Evolutionary conservation across 1,140 invertebrate species (phyloP), one percentile per base, ranked within the genome.

Genomic region (Leptestheria dahalacensis): DNA sequence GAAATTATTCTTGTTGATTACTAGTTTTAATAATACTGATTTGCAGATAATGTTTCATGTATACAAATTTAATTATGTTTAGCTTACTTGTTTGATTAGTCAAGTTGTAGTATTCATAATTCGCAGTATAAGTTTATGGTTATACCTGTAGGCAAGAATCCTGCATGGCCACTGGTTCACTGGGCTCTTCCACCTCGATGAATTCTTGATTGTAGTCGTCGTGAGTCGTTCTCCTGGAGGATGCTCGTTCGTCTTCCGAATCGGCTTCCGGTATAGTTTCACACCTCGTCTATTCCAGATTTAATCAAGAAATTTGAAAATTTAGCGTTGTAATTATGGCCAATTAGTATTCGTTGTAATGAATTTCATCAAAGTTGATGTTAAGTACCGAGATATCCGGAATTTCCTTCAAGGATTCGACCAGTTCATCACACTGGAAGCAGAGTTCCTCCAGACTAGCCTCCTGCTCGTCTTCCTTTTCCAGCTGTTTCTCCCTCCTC

Each of bases 91-190:
- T n/a, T n/a, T n/a, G n/a, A n/a, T n/a, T n/a, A n/a, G n/a, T n/a
- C n/a, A n/a, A n/a, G n/a, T n/a, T n/a, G n/a, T n/a, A n/a, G n/a
- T n/a, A n/a, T n/a, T n/a, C n/a, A n/a, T n/a, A n/a, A n/a, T n/a
- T n/a, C n/a, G n/a, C n/a, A n/a, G n/a, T n/a, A n/a, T n/a, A n/a
- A n/a, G n/a, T n/a, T n/a, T n/a, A n/a, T n/a, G n/a, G n/a, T n/a
- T n/a, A n/a, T 64, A 74, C 72, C 74, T 91, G 88, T 24, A 90
- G 72, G 65, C 85, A 88, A 60, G 79, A 83, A 68, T 90, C 86
- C 70, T 85, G 82, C 75, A 82, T 88, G 12, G 86, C 84, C 12
- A 88, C 85, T 2, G 82, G 82, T 70, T 88, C 85, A 60, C 82
- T 73, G 1, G 81, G 79, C 71, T 88, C 86, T 68, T 85, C 83